phyloP scores from a whole-genome alignment of 2,888 invertebrate genomes.

The Microplitis deprimator region DNA sequence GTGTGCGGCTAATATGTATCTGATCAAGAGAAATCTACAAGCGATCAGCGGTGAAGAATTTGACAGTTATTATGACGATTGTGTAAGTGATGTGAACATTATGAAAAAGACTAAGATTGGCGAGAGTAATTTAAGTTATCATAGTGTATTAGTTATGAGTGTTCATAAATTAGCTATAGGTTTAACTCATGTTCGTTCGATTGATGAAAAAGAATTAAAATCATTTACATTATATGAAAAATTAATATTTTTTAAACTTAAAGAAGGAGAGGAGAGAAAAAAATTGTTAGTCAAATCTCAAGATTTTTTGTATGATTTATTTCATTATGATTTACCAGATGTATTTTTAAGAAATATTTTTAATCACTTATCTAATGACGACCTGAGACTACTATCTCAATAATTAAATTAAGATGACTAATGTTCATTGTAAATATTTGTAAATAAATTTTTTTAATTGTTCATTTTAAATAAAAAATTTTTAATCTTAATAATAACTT shows the following conservation, averaged over 20 bases:
- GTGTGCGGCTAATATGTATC: not conserved
- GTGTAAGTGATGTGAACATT: not conserved
- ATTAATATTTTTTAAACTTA: not conserved
- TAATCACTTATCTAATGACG: not conserved
- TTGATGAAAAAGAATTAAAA: not conserved
- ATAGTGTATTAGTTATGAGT: not conserved
- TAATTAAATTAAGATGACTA: not conserved
- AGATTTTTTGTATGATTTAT: not conserved
- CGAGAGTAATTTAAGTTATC: not conserved
- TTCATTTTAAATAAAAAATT: too few species aligned
- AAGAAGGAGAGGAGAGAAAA: not conserved
- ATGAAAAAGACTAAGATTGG: not conserved
- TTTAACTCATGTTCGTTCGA: not conserved
- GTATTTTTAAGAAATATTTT: not conserved
- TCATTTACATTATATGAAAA: not conserved
- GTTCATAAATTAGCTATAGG: not conserved
- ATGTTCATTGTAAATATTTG: too few species aligned
- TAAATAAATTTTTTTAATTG: too few species aligned
- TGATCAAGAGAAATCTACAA: not conserved
- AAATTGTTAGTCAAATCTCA: not conserved
- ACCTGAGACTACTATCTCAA: not conserved
- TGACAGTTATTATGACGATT: not conserved
- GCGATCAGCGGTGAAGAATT: not conserved
- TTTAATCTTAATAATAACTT: too few species aligned
- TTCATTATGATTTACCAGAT: not conserved